Conservation (phyloP, 2,113 vertebrate species). For the Larimichthys crocea region DNA sequence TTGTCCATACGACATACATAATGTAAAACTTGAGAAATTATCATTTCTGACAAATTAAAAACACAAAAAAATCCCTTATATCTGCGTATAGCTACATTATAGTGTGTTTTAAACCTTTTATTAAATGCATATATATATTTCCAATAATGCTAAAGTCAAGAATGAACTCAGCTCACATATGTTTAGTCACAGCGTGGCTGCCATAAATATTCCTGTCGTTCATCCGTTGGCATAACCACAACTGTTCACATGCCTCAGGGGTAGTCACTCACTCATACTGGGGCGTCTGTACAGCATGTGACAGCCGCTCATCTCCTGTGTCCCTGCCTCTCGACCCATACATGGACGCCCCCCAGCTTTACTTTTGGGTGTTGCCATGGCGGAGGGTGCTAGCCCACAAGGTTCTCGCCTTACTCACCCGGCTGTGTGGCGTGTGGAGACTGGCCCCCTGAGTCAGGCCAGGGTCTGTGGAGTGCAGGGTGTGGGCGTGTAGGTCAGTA, state of each 20-base stretch:
- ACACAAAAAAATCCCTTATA: background rate
- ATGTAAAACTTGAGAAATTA: background rate
- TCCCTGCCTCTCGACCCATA: conserved; percentile 58
- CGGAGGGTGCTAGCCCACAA: conserved; percentile 16
- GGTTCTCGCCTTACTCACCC: conserved; percentile 66
- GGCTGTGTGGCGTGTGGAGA: conserved; percentile 24
- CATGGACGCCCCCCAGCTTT: conserved; percentile 49
- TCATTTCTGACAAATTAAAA: background rate
- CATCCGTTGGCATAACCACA: conserved; percentile 36
- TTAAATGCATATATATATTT: background rate
- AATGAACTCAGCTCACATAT: conserved; percentile 7
- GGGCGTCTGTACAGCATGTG: conserved; percentile 35
- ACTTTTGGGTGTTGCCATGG: conserved; percentile 47
- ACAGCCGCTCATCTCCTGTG: conserved; percentile 42
- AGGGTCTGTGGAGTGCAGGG: conserved; percentile 10
- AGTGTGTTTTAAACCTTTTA: background rate
- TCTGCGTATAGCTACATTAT: background rate
- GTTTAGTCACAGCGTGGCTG: conserved; percentile 9
- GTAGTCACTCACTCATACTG: conserved; percentile 21
- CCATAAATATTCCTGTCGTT: conserved; percentile 45
- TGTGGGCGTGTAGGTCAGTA: conserved; percentile 52
- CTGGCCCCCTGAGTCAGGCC: conserved; percentile 44
- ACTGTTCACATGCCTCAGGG: conserved; percentile 53
- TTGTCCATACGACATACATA: no score
- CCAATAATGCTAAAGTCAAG: background rate